These are phyloP conservation scores for Xiphias gladius DNA, from an alignment of 2,113 vertebrate genomes.

Conservation along the genomic window DNA sequence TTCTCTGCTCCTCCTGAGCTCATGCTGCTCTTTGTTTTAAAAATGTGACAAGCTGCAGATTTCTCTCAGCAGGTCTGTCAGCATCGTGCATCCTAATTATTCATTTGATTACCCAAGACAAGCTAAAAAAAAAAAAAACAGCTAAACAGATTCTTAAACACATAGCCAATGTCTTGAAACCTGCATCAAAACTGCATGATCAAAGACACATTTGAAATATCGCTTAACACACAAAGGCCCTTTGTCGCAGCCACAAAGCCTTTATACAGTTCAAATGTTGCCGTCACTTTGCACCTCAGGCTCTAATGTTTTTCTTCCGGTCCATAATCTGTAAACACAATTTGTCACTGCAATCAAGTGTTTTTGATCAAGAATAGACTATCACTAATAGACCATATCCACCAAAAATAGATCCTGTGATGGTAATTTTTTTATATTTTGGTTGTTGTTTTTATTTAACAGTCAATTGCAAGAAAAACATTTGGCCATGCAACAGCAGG, in stretches of 20 bases:
- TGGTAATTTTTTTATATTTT: no score
- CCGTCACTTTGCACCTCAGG: not conserved
- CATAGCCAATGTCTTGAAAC: not conserved
- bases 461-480: no score
- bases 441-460: no score
- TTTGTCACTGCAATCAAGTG: not conserved
- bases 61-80: constrained; percentile 36
- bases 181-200: not conserved
- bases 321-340: not conserved
- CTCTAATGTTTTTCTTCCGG: not conserved
- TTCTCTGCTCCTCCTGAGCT: constrained; percentile 15
- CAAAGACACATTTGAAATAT: not conserved
- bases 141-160: not conserved
- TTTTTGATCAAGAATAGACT: not conserved
- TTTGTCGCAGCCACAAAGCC: not conserved
- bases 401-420: no score
- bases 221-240: not conserved
- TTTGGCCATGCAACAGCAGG: no score
- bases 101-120: constrained; percentile 31
- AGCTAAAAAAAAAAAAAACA: not conserved
- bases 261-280: not conserved
- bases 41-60: constrained; percentile 34
- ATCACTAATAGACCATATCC: not conserved
- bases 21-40: constrained; percentile 24
- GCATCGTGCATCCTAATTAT: constrained; percentile 33